Evolutionary conservation across 2,113 vertebrate genomes (phyloP).

Genomic region (Cebidichthys violaceus): DNA sequence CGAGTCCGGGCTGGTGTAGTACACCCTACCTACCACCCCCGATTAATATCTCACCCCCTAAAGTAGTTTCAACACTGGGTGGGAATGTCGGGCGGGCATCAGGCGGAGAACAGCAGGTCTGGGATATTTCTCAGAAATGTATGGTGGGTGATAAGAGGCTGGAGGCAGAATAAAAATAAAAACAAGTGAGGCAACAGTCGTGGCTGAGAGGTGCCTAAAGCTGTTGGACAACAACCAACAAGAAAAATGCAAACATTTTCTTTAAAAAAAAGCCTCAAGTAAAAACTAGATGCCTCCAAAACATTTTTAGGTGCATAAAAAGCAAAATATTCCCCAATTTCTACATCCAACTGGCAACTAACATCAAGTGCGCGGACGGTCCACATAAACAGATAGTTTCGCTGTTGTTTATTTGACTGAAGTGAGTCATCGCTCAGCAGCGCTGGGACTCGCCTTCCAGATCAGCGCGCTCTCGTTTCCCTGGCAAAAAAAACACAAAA

Average conservation of each 20-base stretch:
- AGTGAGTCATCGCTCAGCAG: constrained; percentile 50
- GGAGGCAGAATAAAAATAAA: too few species aligned
- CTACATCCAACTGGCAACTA: background rate
- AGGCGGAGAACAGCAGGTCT: background rate
- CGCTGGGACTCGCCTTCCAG: constrained; percentile 17
- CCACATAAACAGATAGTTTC: constrained; percentile 5
- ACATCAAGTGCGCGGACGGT: background rate
- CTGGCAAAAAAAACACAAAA: constrained; percentile 22
- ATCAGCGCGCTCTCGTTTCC: constrained; percentile 19
- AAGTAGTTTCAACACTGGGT: too few species aligned
- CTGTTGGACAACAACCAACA: constrained; percentile 1
- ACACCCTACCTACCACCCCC: too few species aligned
- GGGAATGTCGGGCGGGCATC: too few species aligned
- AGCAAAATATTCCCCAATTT: background rate
- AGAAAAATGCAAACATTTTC: background rate
- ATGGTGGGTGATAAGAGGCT: too few species aligned
- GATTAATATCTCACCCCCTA: too few species aligned
- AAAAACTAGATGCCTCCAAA: too few species aligned
- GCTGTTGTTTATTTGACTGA: constrained; percentile 48
- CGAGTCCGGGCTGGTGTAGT: too few species aligned
- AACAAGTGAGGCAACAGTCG: background rate
- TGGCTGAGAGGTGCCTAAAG: background rate
- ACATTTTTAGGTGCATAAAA: background rate
- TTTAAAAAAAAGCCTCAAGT: too few species aligned
- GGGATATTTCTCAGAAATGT: too few species aligned